These are phyloP conservation scores for Silurus glanis DNA, from an alignment of 2,113 vertebrate species.

Conservation along the genomic window DNA sequence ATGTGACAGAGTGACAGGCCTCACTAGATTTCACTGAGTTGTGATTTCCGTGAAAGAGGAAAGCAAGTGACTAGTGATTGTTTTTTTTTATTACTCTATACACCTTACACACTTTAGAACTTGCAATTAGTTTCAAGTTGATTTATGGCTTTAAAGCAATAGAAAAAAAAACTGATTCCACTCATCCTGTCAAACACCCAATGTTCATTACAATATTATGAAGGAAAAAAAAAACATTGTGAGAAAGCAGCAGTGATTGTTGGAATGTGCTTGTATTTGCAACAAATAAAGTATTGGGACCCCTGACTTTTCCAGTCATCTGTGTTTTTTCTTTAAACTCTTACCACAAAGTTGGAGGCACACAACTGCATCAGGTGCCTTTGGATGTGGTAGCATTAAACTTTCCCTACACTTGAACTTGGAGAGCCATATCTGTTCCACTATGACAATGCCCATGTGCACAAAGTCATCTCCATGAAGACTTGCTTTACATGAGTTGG, in stretches of 20 bases:
- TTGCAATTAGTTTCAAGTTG: not conserved
- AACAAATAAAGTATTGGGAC: too few species aligned
- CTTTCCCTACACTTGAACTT: too few species aligned
- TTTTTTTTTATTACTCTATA: not conserved
- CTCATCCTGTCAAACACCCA: not conserved
- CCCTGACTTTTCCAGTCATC: too few species aligned
- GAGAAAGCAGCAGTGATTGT: not conserved
- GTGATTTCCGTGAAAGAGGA: not conserved
- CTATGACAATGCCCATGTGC: too few species aligned
- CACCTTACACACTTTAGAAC: not conserved
- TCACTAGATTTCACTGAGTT: not conserved
- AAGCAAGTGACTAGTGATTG: not conserved
- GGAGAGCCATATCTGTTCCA: too few species aligned
- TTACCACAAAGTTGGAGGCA: too few species aligned
- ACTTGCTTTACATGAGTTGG: too few species aligned
- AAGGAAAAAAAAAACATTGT: not conserved
- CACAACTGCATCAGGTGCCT: too few species aligned
- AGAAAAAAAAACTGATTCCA: not conserved
- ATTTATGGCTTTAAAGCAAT: not conserved
- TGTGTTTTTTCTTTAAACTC: too few species aligned
- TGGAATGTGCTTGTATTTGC: not conserved
- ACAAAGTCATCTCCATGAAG: too few species aligned
- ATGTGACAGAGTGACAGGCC: not conserved
- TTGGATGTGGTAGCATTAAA: too few species aligned
- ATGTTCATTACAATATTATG: not conserved